A percentile compares a stretch with the other conserved stretches of the same genome.
Evolutionary conservation across 2,888 invertebrate species (phyloP).

Genomic region (Balanococcus diminutus): DNA sequence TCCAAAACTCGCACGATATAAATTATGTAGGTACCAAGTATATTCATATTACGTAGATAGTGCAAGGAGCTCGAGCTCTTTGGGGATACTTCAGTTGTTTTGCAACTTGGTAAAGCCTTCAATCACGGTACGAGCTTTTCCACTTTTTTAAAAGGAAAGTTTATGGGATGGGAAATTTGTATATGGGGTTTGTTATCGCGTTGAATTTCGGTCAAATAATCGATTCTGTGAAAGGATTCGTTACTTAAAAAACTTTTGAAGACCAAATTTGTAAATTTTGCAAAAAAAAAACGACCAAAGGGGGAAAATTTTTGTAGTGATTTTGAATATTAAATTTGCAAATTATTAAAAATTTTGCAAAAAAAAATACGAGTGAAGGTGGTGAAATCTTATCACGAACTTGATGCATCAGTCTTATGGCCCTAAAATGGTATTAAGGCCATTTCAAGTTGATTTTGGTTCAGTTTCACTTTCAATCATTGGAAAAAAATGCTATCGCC

Average conservation of each 20-base stretch:
- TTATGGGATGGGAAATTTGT: neutral
- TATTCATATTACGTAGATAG: neutral
- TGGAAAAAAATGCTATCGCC: no score
- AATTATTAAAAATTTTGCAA: no score
- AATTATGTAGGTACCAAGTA: neutral
- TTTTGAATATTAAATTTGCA: no score
- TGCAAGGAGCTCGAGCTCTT: neutral
- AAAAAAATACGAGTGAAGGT: no score
- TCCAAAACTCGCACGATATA: neutral
- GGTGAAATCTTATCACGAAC: neutral
- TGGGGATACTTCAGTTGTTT: neutral
- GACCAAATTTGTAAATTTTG: no score
- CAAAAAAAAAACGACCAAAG: no score
- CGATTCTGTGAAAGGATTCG: no score
- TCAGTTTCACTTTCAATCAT: neutral
- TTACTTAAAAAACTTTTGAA: no score
- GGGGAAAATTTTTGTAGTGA: no score
- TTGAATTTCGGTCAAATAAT: no score
- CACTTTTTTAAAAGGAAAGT: neutral
- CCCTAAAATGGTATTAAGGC: no score
- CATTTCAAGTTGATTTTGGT: neutral
- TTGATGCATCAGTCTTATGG: neutral
- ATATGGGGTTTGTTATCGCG: no score
- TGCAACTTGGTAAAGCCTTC: neutral
- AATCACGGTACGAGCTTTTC: neutral